Evolutionary conservation across 2,888 invertebrate species (phyloP).

Genomic region (Blera fallax): DNA sequence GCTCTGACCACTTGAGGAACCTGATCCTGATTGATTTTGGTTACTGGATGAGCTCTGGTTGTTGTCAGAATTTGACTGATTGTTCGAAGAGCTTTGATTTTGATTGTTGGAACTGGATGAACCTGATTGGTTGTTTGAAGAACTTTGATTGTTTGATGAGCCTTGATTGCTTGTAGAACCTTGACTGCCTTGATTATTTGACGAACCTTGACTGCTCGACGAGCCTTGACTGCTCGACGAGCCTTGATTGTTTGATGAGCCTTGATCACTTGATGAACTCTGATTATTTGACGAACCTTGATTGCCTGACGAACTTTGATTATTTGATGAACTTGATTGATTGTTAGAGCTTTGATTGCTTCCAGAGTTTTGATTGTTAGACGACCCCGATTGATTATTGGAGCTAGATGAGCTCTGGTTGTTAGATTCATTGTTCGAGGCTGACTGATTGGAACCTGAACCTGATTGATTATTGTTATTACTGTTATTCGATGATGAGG

Average conservation of each 20-base stretch:
- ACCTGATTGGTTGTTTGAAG: constrained; percentile 55
- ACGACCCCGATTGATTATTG: constrained; percentile 26
- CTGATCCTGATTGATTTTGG: constrained; percentile 26
- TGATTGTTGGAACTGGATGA: constrained; percentile 23
- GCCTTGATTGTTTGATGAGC: constrained; percentile 61
- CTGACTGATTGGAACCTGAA: constrained; percentile 14
- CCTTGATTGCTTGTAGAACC: constrained; percentile 28
- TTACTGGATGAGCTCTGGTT: constrained; percentile 49
- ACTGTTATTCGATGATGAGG: too few species aligned
- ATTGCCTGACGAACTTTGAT: constrained; percentile 55
- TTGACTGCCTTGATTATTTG: constrained; percentile 20
- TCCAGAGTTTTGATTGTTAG: constrained; percentile 12
- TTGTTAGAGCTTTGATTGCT: constrained; percentile 37
- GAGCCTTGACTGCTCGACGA: constrained; percentile 32
- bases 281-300: constrained; percentile 26
- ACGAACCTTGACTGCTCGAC: constrained; percentile 29
- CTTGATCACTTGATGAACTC: constrained; percentile 61
- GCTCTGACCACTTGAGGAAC: not conserved
- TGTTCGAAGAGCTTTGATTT: constrained; percentile 26
- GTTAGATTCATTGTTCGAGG: too few species aligned
- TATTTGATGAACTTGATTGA: constrained; percentile 63
- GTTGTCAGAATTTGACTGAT: constrained; percentile 47
- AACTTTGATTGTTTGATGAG: constrained; percentile 61
- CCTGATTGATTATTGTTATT: constrained; percentile 34
- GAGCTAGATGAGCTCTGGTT: constrained; percentile 55